Conservation (phyloP, 1,140 invertebrate genomes). For the Cyclina sinensis region DNA sequence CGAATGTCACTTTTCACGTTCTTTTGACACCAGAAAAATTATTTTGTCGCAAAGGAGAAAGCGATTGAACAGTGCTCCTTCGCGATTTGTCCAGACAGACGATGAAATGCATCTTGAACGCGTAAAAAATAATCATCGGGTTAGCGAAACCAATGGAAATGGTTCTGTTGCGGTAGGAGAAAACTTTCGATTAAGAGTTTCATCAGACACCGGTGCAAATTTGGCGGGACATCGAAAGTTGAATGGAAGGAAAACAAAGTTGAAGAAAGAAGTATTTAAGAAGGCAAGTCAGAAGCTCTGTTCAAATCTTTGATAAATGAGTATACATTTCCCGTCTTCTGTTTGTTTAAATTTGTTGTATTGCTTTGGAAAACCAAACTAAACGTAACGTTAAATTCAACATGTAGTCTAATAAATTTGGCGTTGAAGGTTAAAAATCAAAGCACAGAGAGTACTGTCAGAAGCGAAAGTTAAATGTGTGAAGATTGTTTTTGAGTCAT, state of each 20-base stretch:
- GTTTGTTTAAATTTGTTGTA: too few species aligned
- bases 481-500: too few species aligned
- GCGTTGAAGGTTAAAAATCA: too few species aligned
- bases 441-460: too few species aligned
- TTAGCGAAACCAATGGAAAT: neutral
- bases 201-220: neutral
- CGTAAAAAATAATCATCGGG: neutral
- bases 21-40: constrained; percentile 7
- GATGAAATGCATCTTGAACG: neutral
- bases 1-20: neutral
- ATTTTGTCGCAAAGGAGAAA: constrained; percentile 26
- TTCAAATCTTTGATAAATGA: too few species aligned
- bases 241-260: neutral
- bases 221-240: neutral
- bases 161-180: neutral
- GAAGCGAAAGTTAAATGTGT: too few species aligned
- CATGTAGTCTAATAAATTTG: too few species aligned
- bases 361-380: too few species aligned
- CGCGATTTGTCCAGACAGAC: constrained; percentile 11
- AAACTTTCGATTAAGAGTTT: neutral
- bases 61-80: neutral
- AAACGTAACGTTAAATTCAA: too few species aligned
- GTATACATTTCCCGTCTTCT: too few species aligned
- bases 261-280: too few species aligned
- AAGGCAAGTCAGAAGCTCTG: too few species aligned